Evolutionary conservation across 2,888 invertebrate genomes (phyloP).

Genomic region (Apodemia zela): DNA sequence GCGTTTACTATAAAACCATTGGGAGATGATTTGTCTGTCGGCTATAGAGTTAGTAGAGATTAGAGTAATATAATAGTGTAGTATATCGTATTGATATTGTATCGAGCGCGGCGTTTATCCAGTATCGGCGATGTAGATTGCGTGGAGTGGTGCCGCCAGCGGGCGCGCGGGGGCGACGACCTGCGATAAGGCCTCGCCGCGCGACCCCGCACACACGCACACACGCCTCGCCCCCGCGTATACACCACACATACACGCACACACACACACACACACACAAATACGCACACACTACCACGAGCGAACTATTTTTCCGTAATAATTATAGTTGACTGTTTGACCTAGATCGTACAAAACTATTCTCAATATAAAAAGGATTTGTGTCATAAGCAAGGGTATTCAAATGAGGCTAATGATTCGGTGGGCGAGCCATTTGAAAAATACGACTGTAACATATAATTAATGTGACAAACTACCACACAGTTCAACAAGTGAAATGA

Average conservation of each 20-base stretch:
- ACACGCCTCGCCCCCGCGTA: constrained; percentile 18
- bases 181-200: constrained; percentile 23
- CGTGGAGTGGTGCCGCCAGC: background rate
- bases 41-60: too few relatives aligned
- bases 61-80: too few relatives aligned
- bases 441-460: too few relatives aligned
- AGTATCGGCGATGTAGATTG: constrained; percentile 11
- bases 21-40: too few relatives aligned
- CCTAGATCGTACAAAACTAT: background rate
- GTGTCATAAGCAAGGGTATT: too few relatives aligned
- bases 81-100: too few relatives aligned
- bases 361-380: background rate
- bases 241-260: too few relatives aligned
- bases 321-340: constrained; percentile 7
- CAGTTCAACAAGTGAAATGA: too few relatives aligned
- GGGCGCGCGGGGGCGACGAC: constrained; percentile 29
- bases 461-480: too few relatives aligned
- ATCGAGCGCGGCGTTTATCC: background rate
- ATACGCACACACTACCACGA: constrained; percentile 15
- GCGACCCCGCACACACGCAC: constrained; percentile 26
- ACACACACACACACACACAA: constrained; percentile 2
- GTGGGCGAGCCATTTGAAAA: too few relatives aligned
- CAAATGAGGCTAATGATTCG: too few relatives aligned
- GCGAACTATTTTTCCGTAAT: constrained; percentile 21
- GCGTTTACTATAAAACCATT: too few relatives aligned